A percentile compares a stretch with the other conserved stretches of the same genome.
phyloP scores from a whole-genome alignment of 2,888 invertebrate genomes.

The Crematogaster levior region DNA sequence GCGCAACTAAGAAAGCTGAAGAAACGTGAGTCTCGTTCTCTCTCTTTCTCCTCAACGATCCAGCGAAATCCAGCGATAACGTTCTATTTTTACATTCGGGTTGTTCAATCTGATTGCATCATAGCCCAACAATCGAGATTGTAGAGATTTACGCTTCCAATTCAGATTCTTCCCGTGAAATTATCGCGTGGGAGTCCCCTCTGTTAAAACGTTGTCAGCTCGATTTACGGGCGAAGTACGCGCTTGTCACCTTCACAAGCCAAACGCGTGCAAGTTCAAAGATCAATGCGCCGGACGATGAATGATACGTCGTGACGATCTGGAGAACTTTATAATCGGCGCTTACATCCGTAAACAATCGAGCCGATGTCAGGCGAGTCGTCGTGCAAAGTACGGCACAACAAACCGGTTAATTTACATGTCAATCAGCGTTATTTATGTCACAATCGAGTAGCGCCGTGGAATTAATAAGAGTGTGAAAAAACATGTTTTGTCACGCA shows the following conservation, averaged over 20 bases:
- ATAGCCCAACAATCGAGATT: not conserved
- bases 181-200: constrained; percentile 14
- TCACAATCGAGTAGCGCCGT: constrained; percentile 17
- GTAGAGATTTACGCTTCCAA: constrained; percentile 10
- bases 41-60: not conserved
- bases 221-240: constrained; percentile 28
- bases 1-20: not conserved
- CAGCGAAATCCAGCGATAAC: not conserved
- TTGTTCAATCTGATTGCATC: not conserved
- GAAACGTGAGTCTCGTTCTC: not conserved
- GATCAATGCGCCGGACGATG: constrained; percentile 17
- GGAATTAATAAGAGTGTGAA: not conserved
- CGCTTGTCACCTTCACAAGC: constrained; percentile 27
- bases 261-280: constrained; percentile 16
- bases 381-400: constrained; percentile 13
- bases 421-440: constrained; percentile 28
- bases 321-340: constrained; percentile 32
- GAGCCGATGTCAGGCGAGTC: not conserved
- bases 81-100: not conserved
- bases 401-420: constrained; percentile 29
- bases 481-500: not conserved
- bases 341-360: constrained; percentile 21
- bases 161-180: constrained; percentile 12
- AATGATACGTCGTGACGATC: not conserved
- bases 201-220: constrained; percentile 11